These are phyloP conservation scores for Oncorhynchus clarkii DNA, from an alignment of 2,113 vertebrate genomes.

Conservation along the genomic window DNA sequence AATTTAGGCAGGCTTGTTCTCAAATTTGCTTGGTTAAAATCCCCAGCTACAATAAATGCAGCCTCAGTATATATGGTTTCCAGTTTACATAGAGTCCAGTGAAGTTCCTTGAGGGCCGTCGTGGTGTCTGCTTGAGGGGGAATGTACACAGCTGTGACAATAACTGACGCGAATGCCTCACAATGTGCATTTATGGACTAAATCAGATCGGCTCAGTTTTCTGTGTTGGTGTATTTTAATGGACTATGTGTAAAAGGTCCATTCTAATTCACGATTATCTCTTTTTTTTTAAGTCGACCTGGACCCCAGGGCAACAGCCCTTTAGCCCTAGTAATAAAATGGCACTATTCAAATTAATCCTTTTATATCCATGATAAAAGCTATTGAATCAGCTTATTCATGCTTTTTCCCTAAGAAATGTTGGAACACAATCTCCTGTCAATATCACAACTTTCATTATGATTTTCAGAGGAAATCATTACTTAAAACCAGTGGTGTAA, in stretches of 20 bases:
- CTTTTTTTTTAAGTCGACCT: neutral
- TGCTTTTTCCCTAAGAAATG: neutral
- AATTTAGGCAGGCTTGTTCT: too few relatives aligned
- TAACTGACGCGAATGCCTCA: neutral
- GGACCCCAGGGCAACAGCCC: too few relatives aligned
- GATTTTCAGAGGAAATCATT: neutral
- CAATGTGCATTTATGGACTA: neutral
- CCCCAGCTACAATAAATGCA: too few relatives aligned
- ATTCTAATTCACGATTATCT: neutral
- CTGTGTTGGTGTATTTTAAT: neutral
- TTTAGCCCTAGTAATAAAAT: neutral
- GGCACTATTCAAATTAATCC: neutral
- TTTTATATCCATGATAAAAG: neutral
- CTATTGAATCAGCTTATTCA: neutral
- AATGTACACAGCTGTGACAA: too few relatives aligned
- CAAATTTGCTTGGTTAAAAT: too few relatives aligned
- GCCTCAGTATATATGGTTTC: too few relatives aligned
- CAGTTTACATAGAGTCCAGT: too few relatives aligned
- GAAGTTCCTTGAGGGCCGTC: too few relatives aligned
- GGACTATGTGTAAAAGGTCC: neutral
- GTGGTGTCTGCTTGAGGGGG: too few relatives aligned
- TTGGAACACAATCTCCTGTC: neutral
- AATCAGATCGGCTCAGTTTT: neutral
- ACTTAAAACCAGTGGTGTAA: neutral
- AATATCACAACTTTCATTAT: neutral